Evolutionary conservation across 2,113 vertebrate genomes (phyloP), one percentile per base, ranked within the genome.

Genomic region (Muntiacus muntjak): DNA sequence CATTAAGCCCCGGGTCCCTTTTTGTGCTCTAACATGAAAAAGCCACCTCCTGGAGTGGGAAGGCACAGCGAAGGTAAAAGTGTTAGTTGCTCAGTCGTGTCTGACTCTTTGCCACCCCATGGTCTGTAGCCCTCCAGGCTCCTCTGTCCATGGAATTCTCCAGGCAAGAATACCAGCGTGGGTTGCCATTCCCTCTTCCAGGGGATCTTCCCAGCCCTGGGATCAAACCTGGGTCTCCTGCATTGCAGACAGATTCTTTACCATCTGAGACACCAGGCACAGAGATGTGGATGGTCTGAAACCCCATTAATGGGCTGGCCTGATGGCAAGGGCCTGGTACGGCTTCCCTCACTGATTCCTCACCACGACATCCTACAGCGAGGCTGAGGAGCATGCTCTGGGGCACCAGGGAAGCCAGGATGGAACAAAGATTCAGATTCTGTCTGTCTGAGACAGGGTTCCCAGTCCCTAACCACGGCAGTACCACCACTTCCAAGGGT

Each of bases 21-120:
- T 71, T 43, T 60, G 78, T 96, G 71, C 90, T 52, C 54, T 85
- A 30, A 67, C 50, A 28, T 54, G 71, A 94, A 60, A 54, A 94
- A 78, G 40, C 86, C 58, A 28, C 7, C 47, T 17, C 15, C 62
- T 83, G 45, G 23, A 36, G 30, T 5, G 43, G 67, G 43, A 45
- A 6, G 87, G 40, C 71, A 43, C 71, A 23, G 87, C 26, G 71
- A 76, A 76, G 23, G 12, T 76, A 13, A 43, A 43, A 74, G 67
- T 13, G 71, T 43, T 26, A 43, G 71, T 43, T 10, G 19, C n/a
- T 40, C 67, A 40, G 67, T 74, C 23, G 0, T 76, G 23, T 76
- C 71, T 76, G 40, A 14, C 36, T 13, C 36, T 62, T 58, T 26
- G 21, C 6, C 0, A 76, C 71, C 71, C 71, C 71, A 43, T 43